phyloP scores from a whole-genome alignment of 2,797 vertebrate genomes.

The Chloroceryle inda region DNA sequence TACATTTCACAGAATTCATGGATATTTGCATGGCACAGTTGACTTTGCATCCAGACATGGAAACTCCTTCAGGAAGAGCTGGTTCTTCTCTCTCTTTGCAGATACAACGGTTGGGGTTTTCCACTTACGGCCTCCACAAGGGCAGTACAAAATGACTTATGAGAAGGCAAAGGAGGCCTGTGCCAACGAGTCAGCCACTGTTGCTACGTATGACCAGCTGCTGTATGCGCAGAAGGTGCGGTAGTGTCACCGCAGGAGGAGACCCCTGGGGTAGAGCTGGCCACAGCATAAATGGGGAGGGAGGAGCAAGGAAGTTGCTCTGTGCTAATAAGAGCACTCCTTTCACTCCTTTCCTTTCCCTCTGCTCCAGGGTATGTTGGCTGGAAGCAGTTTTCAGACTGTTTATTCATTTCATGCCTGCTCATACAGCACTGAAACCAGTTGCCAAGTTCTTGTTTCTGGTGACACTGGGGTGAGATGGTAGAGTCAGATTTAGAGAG shows the following conservation, averaged over 20 bases:
- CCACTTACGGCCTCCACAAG: conserved; percentile 84
- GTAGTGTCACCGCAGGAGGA: not conserved
- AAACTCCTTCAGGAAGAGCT: not conserved
- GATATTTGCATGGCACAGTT: not conserved
- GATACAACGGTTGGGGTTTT: conserved; percentile 90
- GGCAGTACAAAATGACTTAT: conserved; percentile 89
- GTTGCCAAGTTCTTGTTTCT: not conserved
- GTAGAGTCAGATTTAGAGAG: not conserved
- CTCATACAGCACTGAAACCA: not conserved
- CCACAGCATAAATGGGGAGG: fast-evolving
- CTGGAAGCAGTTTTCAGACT: not conserved
- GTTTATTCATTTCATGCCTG: not conserved
- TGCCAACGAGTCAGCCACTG: conserved; percentile 75
- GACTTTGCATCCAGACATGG: not conserved
- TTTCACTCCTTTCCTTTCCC: not conserved
- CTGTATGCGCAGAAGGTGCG: conserved; percentile 92
- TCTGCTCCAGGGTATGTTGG: too few relatives aligned
- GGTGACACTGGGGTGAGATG: not conserved
- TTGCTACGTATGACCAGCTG: conserved; percentile 90
- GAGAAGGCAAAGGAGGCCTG: conserved; percentile 84
- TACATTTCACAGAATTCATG: not conserved
- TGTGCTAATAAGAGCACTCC: not conserved
- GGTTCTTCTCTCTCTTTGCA: conserved; percentile 59
- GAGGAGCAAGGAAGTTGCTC: not conserved
- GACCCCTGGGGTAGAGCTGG: fast-evolving